These are phyloP conservation scores for Lycodopsis pacificus DNA, from an alignment of 2,797 vertebrate genomes.

Conservation along the genomic window DNA sequence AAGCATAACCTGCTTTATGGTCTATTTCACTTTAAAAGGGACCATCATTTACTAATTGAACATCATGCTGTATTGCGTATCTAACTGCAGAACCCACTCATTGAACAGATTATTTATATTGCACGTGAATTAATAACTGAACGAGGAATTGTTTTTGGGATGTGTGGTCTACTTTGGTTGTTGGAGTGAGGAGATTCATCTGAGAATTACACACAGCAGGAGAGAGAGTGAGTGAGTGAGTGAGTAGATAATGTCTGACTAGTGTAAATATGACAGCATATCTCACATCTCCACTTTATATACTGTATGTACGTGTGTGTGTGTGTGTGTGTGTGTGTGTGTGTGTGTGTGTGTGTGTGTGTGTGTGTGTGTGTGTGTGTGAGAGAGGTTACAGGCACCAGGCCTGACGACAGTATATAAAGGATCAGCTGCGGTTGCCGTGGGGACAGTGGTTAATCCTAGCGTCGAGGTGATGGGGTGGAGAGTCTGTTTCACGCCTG, in stretches of 20 bases:
- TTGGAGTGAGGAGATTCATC: neutral
- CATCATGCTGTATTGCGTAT: neutral
- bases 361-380: neutral
- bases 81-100: neutral
- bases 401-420: constrained; percentile 18
- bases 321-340: too few relatives aligned
- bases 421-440: constrained; percentile 50
- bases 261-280: neutral
- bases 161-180: too few relatives aligned
- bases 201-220: neutral
- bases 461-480: constrained; percentile 29
- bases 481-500: constrained; percentile 45
- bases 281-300: neutral
- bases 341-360: too few relatives aligned
- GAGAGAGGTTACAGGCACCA: neutral
- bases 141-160: too few relatives aligned
- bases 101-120: too few relatives aligned
- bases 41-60: too few relatives aligned
- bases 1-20: too few relatives aligned
- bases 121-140: too few relatives aligned
- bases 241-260: neutral
- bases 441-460: constrained; percentile 64
- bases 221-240: neutral
- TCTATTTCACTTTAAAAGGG: too few relatives aligned
- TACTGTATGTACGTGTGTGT: neutral